A percentile compares a stretch with the other conserved stretches of the same genome.
Evolutionary conservation across 2,888 invertebrate genomes (phyloP).

Genomic region (Hypomecis atomaria): DNA sequence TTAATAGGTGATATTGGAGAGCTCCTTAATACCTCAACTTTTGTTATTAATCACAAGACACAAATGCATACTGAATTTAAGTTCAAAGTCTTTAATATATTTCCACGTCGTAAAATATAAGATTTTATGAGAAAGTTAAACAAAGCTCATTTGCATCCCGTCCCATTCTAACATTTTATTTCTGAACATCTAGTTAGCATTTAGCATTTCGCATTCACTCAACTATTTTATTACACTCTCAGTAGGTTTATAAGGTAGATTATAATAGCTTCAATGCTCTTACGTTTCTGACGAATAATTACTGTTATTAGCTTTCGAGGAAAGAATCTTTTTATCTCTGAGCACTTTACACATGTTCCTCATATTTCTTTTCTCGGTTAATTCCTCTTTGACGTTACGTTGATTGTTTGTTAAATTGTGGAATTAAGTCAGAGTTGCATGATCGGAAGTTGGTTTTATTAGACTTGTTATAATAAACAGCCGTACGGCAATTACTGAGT

Average conservation of each 20-base stretch:
- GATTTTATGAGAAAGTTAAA: neutral
- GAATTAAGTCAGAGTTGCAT: conserved; percentile 39
- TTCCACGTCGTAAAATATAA: conserved; percentile 4
- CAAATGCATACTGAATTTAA: neutral
- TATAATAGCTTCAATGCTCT: conserved; percentile 28
- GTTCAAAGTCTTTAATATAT: neutral
- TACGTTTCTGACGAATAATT: conserved; percentile 34
- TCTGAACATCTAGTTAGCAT: conserved; percentile 9
- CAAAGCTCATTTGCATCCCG: conserved; percentile 12
- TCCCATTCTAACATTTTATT: conserved; percentile 7
- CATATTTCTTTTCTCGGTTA: conserved; percentile 46
- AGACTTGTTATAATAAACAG: conserved; percentile 29
- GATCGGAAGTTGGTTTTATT: conserved; percentile 46
- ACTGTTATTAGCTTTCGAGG: conserved; percentile 38
- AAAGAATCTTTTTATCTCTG: conserved; percentile 34
- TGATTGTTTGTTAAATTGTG: conserved; percentile 34
- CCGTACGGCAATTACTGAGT: conserved; percentile 27
- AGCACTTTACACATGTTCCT: conserved; percentile 38
- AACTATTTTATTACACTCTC: conserved; percentile 9
- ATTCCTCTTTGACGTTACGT: conserved; percentile 38
- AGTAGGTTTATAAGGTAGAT: conserved; percentile 36
- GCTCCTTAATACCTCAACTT: too few relatives aligned
- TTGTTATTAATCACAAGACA: neutral
- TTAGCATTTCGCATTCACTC: conserved; percentile 11
- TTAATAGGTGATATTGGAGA: too few relatives aligned